Conservation (phyloP, 2,888 invertebrate genomes). For the Ornithoptera priamus region DNA sequence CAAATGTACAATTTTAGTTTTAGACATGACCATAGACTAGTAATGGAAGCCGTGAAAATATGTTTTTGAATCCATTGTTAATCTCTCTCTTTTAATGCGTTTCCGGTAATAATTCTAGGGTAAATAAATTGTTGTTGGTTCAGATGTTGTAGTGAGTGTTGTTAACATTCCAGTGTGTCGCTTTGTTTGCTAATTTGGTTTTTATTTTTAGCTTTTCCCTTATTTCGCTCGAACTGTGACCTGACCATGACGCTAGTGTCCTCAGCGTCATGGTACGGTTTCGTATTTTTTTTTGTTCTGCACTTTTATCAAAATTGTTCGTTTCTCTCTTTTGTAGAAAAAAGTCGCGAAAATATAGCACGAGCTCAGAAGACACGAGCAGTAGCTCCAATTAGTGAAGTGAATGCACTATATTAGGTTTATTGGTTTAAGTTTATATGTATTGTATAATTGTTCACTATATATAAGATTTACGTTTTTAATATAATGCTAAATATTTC, state of each 20-base stretch:
- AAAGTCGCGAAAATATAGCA: slow-evolving; percentile 74
- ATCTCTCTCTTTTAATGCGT: neutral
- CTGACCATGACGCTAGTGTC: slow-evolving; percentile 10
- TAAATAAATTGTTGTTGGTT: slow-evolving; percentile 30
- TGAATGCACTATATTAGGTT: slow-evolving; percentile 55
- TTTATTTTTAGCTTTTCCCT: slow-evolving; percentile 38
- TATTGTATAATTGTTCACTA: slow-evolving; percentile 41
- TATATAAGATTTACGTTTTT: slow-evolving; percentile 30
- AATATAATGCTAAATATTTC: slow-evolving; percentile 32
- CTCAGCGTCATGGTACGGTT: slow-evolving; percentile 41
- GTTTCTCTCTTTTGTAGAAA: slow-evolving; percentile 73
- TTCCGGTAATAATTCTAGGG: neutral
- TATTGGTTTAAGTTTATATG: slow-evolving; percentile 53
- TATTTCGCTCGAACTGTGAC: slow-evolving; percentile 35
- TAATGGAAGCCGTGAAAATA: neutral
- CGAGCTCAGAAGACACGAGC: slow-evolving; percentile 73
- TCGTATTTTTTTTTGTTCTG: slow-evolving; percentile 58
- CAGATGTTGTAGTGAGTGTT: slow-evolving; percentile 37
- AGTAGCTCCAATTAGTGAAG: slow-evolving; percentile 72
- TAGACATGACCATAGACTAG: too few species aligned
- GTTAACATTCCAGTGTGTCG: slow-evolving; percentile 61
- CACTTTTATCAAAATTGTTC: slow-evolving; percentile 40
- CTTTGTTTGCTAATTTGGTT: slow-evolving; percentile 50
- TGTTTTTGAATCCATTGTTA: neutral
- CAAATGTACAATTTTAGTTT: too few species aligned